phyloP scores from a whole-genome alignment of 2,797 vertebrate species.

The Diceros bicornis region DNA sequence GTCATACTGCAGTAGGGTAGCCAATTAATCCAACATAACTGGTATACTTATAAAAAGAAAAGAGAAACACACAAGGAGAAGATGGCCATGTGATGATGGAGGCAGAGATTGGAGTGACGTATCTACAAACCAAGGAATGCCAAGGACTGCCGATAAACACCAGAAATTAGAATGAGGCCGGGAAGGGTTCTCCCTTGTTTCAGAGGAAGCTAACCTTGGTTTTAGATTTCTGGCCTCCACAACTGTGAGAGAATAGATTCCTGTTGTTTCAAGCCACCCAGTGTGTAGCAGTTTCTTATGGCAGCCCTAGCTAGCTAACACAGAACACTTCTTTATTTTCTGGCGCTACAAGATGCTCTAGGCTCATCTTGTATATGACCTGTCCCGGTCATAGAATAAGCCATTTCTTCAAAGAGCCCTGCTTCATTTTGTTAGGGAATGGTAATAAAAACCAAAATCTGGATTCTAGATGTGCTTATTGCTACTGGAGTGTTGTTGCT shows the following conservation, averaged over 20 bases:
- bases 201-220: neutral
- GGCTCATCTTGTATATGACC: neutral
- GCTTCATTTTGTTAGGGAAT: neutral
- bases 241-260: neutral
- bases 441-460: conserved; percentile 42
- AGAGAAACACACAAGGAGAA: neutral
- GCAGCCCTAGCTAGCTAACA: neutral
- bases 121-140: neutral
- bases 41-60: neutral
- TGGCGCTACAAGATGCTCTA: neutral
- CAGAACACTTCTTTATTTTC: neutral
- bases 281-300: neutral
- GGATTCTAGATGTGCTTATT: neutral
- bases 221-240: neutral
- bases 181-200: neutral
- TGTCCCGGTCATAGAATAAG: neutral
- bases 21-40: neutral
- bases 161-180: neutral
- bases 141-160: neutral
- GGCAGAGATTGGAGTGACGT: neutral
- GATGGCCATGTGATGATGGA: neutral
- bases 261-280: neutral
- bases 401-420: neutral
- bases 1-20: neutral
- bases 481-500: neutral